Evolutionary conservation across 1,140 invertebrate genomes (phyloP).

Genomic region (Eueides isabella): DNA sequence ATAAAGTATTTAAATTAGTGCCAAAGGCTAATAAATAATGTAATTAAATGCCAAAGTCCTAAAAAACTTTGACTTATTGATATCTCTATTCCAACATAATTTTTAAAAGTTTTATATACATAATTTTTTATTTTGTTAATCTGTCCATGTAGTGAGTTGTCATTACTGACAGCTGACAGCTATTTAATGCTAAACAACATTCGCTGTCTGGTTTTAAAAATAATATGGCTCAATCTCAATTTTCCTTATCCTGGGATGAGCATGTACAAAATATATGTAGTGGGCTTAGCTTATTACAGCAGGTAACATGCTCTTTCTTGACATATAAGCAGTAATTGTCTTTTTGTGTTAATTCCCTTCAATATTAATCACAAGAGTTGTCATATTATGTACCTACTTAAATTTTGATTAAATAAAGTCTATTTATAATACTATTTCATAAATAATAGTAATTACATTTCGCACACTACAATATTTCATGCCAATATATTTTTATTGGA

Average conservation of each 20-base stretch:
- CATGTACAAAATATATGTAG: slow-evolving; percentile 60
- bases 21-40: no score
- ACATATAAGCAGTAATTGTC: neutral
- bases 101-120: no score
- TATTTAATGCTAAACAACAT: neutral
- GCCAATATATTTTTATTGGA: neutral
- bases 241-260: slow-evolving; percentile 58
- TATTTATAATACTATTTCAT: neutral
- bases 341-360: neutral
- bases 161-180: neutral
- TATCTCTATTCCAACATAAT: no score
- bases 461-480: neutral
- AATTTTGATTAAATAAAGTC: neutral
- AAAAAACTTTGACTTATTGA: no score
- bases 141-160: neutral
- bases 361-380: neutral
- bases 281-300: slow-evolving; percentile 64
- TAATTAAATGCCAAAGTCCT: no score
- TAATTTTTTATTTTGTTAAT: neutral
- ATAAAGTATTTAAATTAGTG: no score
- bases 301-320: slow-evolving; percentile 47
- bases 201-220: neutral
- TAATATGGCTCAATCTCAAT: slow-evolving; percentile 44
- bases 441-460: neutral
- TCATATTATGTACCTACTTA: neutral